Evolutionary conservation across 1,140 invertebrate species (phyloP).

Genomic region (Dendrolimus kikuchii): DNA sequence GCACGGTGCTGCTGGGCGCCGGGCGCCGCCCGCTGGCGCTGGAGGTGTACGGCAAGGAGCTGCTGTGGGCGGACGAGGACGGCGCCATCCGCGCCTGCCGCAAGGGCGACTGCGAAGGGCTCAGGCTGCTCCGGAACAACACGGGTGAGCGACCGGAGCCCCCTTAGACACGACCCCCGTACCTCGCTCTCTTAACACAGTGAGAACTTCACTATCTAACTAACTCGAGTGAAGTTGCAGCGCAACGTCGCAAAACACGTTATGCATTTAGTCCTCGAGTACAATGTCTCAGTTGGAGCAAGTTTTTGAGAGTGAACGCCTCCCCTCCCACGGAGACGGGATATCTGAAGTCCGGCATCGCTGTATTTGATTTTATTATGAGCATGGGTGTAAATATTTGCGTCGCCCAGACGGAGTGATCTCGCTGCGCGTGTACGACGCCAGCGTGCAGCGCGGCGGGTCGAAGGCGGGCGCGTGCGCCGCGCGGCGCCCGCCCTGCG

Average conservation of each 20-base stretch:
- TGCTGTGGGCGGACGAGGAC: constrained; percentile 77
- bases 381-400: not conserved
- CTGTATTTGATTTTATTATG: not conserved
- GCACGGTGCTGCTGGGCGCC: constrained; percentile 45
- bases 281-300: too few species aligned
- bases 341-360: not conserved
- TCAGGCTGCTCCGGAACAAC: constrained; percentile 60
- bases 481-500: constrained; percentile 61
- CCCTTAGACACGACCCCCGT: too few species aligned
- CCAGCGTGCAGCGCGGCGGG: constrained; percentile 71
- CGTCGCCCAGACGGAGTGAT: constrained; percentile 72
- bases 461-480: constrained; percentile 8
- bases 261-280: too few species aligned
- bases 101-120: constrained; percentile 51
- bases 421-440: constrained; percentile 82
- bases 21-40: constrained; percentile 70
- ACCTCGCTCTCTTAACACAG: not conserved
- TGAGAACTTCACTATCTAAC: too few species aligned
- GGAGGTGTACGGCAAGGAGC: constrained; percentile 71
- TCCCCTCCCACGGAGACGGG: too few species aligned
- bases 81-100: constrained; percentile 74
- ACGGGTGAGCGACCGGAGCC: constrained; percentile 67
- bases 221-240: too few species aligned
- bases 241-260: too few species aligned
- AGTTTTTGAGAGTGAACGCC: too few species aligned